A percentile compares a stretch with the other conserved stretches of the same genome.
These are phyloP conservation scores for Xylocopa sonorina DNA, from an alignment of 1,140 invertebrate genomes.

Conservation along the genomic window DNA sequence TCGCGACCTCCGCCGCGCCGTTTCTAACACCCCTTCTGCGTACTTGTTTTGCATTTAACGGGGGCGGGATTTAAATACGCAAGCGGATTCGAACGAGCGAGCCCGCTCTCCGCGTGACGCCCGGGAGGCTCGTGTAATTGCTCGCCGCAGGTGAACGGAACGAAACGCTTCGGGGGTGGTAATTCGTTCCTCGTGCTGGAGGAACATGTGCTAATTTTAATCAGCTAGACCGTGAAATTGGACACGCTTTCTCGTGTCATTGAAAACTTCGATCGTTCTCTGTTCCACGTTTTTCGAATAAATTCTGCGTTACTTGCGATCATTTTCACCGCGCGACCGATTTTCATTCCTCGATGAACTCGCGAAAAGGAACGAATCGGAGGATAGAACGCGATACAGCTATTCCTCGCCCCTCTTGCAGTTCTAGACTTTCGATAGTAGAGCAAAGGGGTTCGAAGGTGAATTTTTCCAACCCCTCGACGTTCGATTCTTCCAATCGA, in stretches of 20 bases:
- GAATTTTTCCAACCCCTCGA: conserved; percentile 14
- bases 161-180: not conserved
- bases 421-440: conserved; percentile 8
- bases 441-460: not conserved
- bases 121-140: conserved; percentile 12
- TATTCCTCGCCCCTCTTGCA: not conserved
- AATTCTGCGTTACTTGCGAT: too few relatives aligned
- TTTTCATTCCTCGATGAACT: conserved; percentile 71
- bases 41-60: conserved; percentile 76
- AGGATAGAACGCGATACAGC: not conserved
- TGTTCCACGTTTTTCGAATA: too few relatives aligned
- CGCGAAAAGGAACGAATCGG: conserved; percentile 41
- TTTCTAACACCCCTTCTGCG: conserved; percentile 55
- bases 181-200: conserved; percentile 10
- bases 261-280: not conserved
- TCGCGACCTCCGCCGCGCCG: conserved; percentile 28
- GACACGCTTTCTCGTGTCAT: too few relatives aligned
- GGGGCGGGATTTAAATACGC: conserved; percentile 68
- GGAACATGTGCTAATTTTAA: conserved; percentile 1
- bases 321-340: too few relatives aligned
- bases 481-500: conserved; percentile 57
- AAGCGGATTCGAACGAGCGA: conserved; percentile 10
- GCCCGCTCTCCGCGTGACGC: conserved; percentile 3
- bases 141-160: conserved; percentile 43
- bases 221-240: not conserved